phyloP scores from a whole-genome alignment of 1,140 invertebrate species.

The Drosophila takahashii region DNA sequence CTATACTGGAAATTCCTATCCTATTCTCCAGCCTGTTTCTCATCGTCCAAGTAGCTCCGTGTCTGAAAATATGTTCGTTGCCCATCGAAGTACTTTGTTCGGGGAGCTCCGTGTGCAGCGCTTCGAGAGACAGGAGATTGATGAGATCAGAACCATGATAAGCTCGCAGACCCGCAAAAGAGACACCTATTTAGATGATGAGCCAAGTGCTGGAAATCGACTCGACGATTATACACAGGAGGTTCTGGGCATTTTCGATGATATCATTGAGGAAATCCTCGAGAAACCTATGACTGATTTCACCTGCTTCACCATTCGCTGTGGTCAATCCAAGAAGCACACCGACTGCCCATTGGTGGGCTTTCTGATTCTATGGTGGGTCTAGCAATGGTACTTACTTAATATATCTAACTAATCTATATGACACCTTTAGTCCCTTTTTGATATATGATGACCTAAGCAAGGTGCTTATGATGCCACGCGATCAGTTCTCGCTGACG shows the following conservation, averaged over 20 bases:
- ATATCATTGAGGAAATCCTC: conserved; percentile 18
- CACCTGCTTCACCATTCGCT: conserved; percentile 43
- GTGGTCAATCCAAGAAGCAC: conserved; percentile 15
- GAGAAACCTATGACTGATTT: conserved; percentile 33
- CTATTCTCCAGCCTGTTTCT: conserved; percentile 31
- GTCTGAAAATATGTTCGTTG: conserved; percentile 48
- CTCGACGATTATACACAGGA: neutral
- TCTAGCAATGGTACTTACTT: neutral
- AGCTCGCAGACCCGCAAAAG: neutral
- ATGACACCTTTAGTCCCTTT: conserved; percentile 26
- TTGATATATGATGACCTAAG: conserved; percentile 29
- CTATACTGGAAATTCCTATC: too few species aligned
- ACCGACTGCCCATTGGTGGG: conserved; percentile 48
- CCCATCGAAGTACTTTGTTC: conserved; percentile 57
- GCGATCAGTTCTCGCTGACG: conserved; percentile 31
- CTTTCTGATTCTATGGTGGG: conserved; percentile 54
- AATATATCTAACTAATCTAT: neutral
- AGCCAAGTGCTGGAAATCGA: fast-evolving
- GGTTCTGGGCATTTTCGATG: neutral
- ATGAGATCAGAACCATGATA: conserved; percentile 23
- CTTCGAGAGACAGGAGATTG: conserved; percentile 30
- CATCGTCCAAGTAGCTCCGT: conserved; percentile 41
- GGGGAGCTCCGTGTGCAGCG: conserved; percentile 43
- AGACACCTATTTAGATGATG: neutral
- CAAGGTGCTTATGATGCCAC: conserved; percentile 49